Evolutionary conservation across 2,797 vertebrate genomes (phyloP).

Genomic region (Tenualosa thibaudeaui): DNA sequence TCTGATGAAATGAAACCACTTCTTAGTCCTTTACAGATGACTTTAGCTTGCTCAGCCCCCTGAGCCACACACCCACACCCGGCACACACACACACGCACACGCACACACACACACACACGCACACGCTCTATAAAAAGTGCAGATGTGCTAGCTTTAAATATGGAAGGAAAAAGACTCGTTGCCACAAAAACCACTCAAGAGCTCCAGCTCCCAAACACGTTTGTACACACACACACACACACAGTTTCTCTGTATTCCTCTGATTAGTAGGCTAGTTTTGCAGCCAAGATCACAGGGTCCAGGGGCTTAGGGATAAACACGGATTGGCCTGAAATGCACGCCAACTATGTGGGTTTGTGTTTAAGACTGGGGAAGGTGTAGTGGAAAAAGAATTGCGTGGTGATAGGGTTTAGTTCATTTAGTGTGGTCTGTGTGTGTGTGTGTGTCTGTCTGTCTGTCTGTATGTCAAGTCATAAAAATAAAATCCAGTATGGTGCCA

Average conservation of each 20-base stretch:
- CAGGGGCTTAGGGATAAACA: conserved; percentile 8
- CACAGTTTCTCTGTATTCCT: conserved; percentile 18
- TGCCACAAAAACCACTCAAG: neutral
- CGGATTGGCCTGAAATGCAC: conserved; percentile 13
- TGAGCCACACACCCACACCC: neutral
- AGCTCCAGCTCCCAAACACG: neutral
- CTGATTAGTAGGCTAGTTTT: conserved; percentile 2
- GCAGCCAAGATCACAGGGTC: conserved; percentile 18
- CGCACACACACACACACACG: neutral
- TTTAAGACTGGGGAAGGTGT: neutral
- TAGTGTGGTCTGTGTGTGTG: neutral
- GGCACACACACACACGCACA: neutral
- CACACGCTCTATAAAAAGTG: neutral
- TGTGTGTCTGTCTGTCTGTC: too few species aligned
- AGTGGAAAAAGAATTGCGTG: neutral
- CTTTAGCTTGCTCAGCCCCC: neutral
- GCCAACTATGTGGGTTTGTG: conserved; percentile 4
- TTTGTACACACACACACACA: neutral
- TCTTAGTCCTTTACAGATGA: neutral
- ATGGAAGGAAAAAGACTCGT: neutral
- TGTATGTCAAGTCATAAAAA: too few species aligned
- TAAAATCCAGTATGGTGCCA: neutral
- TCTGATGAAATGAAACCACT: conserved; percentile 1
- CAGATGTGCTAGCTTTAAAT: neutral
- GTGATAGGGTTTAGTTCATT: neutral